Base-by-base conservation (phyloP, 1,140 invertebrate species). In the Vanessa tameamea region DNA sequence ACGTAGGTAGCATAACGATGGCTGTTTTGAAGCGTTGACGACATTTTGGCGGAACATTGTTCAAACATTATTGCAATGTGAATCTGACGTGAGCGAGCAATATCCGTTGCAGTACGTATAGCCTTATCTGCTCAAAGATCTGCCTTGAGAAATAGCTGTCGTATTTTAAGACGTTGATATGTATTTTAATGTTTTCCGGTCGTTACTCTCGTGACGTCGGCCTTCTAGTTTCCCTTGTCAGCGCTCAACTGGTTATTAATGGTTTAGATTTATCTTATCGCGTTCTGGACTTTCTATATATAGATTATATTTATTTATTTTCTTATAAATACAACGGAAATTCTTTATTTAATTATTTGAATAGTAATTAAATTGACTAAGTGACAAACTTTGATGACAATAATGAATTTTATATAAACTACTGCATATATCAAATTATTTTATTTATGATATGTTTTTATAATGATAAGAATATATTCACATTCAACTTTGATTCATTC, bases 161-260 rank as follows among this genome's bases (percentile, higher is more conserved):
- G 53, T 37, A 26, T 72, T 72, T 72, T 66, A 47, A 72, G 51
- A 65, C 7, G 48, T 72, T 65, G 64, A 66, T 72, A 59, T 48
- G 63, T 72, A 47, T 64, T 48, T 72, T 59, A 66, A 72, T 66
- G 70, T 72, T 72, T 66, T 72, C 70, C 70, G 70, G 70, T 72
- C 70, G 70, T 72, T 72, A 65, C 70, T 65, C 70, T 72, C 16
- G 12, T 23, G 53, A 61, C 57, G 12, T 61, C 31, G 23, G 55
- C 68, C 68, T 69, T 61, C 68, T 69, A 63, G 68, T 69, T 69
- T 69, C 68, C 68, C 68, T 69, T 63, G 68, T 69, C 68, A 69
- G 26, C 57, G 55, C 47, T 55, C 47, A 55, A 69, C 37, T 69
- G 55, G 68, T 69, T 69, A 57, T 69, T 69, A 69, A 69, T 69